Evolutionary conservation across 2,797 vertebrate species (phyloP), one percentile per base, ranked within the genome.

Genomic region (Danio jaintianensis): DNA sequence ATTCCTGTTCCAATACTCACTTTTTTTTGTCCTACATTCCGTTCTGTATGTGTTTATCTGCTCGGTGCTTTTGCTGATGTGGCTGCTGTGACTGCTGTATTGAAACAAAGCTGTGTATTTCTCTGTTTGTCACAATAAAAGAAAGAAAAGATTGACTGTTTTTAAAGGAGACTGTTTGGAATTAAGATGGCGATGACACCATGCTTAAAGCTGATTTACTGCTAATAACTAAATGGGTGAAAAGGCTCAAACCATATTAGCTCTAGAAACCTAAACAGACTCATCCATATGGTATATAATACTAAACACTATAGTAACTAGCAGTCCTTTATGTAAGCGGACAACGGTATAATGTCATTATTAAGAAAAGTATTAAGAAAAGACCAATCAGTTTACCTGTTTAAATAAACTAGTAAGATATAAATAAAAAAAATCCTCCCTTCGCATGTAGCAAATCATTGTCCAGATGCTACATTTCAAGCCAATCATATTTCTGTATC

Each of bases 101-200:
- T 70, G 53, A 70, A 78, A 71, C 50, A 58, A 62, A 55, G 48
- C 52, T 80, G 76, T 45, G 62, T 55, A 72, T 79, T 64, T 63
- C 12, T 71, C 18, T n/a, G 16, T 73, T 20, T 73, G 59, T 73
- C 59, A 16, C n/a, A 69, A 15, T 71, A 42, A 45, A 71, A 71
- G 13, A 78, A 42, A 20, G n/a, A 70, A 79, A 50, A 38, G 36
- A 36, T 70, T 53, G 48, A 42, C 59, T 29, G 22, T 43, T 79
- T 70, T 62, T 73, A 50, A 72, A 72, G 16, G 52, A 48, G 40
- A 55, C 58, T 78, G 75, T 78, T 47, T 18, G 74, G 66, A 71
- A 63, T 70, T 62, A 61, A 52, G 6, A 62, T 20, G 22, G 18
- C 18, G 45, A 75, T 69, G 29, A 80, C 42, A 67, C 16, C 7